phyloP scores from a whole-genome alignment of 1,140 invertebrate genomes.

The Bombus ignitus region DNA sequence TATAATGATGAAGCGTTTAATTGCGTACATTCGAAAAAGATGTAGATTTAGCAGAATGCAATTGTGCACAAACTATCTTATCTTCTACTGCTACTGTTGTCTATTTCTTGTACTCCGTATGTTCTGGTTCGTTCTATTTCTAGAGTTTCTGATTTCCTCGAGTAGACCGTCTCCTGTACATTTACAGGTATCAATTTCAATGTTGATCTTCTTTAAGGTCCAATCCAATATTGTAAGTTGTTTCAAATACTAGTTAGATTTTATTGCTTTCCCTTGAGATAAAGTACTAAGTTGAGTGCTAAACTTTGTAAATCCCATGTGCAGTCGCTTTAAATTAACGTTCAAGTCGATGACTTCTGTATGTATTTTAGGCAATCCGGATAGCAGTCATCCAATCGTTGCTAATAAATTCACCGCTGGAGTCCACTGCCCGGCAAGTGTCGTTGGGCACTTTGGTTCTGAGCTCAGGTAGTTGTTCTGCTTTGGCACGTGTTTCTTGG shows the following conservation, averaged over 20 bases:
- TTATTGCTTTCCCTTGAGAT: background rate
- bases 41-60: rapidly evolving
- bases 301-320: slow-evolving; percentile 24
- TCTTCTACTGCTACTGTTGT: no score
- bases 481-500: slow-evolving; percentile 84
- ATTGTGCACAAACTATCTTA: no score
- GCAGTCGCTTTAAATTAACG: slow-evolving; percentile 39
- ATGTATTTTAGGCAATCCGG: slow-evolving; percentile 51
- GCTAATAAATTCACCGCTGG: slow-evolving; percentile 92
- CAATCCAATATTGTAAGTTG: slow-evolving; percentile 22
- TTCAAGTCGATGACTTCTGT: slow-evolving; percentile 52
- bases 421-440: slow-evolving; percentile 91
- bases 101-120: no score
- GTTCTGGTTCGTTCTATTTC: no score
- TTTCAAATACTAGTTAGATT: background rate
- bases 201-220: slow-evolving; percentile 28
- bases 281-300: background rate
- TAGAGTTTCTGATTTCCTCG: no score
- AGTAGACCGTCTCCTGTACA: no score
- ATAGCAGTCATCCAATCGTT: background rate
- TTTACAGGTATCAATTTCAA: no score
- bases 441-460: slow-evolving; percentile 85
- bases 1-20: no score
- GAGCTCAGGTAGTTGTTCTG: slow-evolving; percentile 87
- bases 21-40: no score